Evolutionary conservation across 2,797 vertebrate genomes (phyloP), one percentile per base, ranked within the genome.

Genomic region (Echeneis naucrates): DNA sequence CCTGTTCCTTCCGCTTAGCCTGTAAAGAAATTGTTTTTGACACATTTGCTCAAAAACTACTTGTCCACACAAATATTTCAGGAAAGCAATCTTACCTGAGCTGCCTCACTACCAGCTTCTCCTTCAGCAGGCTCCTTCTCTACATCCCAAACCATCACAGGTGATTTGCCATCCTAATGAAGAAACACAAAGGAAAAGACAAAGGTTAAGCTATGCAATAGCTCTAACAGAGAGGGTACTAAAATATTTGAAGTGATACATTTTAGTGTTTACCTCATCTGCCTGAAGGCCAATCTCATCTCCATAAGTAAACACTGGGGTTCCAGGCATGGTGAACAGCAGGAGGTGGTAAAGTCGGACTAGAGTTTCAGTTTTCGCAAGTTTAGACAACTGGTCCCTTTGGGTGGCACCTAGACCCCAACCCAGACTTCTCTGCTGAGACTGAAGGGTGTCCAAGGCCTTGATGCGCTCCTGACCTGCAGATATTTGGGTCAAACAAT

Each of bases 261-360:
- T 35, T 30, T 13, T 23, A 3, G 4, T 5, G 7, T 75, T 64
- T 78, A 95, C 94, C 84, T 88, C 67, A 38, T 0, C 14, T 17
- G 82, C 48, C 9, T 32, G 42, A 40, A 98, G 91, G 33, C 96
- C 96, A 1, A 98, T 94, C 84, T 97, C 96, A 9, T 97, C 96
- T 4, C 97, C 97, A 0, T 95, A 96, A 32, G 82, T 95, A 42
- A 96, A 96, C 60, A 97, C 89, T 0, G 97, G 96, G 0, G 96
- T 98, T 32, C 96, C 96, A 0, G 95, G 95, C 66, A 98, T 77
- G 0, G 96, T 97, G 78, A 97, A 95, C 11, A 97, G 74, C 54
- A 98, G 89, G 44, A 96, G 87, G 30, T 97, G 95, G 84, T 95
- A 95, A 0, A 97, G 93, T 0, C 84, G 92, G 16, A 93, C 77